A percentile compares a stretch with the other conserved stretches of the same genome.
Conservation (phyloP, 2,113 vertebrate species). For the Donacobius atricapilla region DNA sequence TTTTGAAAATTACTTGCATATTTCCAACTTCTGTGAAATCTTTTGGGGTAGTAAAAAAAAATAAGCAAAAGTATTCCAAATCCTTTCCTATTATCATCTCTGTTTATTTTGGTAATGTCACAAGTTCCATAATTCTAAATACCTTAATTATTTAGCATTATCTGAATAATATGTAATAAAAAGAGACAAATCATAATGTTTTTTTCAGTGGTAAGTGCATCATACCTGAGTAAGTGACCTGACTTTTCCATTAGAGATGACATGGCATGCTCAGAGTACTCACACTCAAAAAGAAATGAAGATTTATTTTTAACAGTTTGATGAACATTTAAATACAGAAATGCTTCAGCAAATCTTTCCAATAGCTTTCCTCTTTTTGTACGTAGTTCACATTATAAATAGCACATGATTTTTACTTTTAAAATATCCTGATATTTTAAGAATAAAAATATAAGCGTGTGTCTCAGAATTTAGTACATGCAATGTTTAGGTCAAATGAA, state of each 20-base stretch:
- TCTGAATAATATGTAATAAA: conserved; percentile 73
- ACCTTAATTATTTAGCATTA: conserved; percentile 75
- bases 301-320: conserved; percentile 65
- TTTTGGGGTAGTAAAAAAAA: neutral
- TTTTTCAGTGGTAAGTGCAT: conserved; percentile 71
- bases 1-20: neutral
- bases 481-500: neutral
- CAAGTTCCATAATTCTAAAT: conserved; percentile 61
- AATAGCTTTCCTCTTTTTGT: neutral
- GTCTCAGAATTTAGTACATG: neutral
- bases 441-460: neutral
- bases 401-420: neutral
- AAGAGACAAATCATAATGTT: conserved; percentile 76
- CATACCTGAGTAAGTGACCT: conserved; percentile 71
- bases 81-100: conserved; percentile 49
- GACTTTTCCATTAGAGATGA: conserved; percentile 77
- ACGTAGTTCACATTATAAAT: neutral
- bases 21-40: conserved; percentile 1
- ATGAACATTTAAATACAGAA: conserved; percentile 59
- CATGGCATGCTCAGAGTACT: conserved; percentile 25
- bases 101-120: conserved; percentile 56
- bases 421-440: neutral
- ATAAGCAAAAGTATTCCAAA: neutral
- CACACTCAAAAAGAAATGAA: conserved; percentile 54
- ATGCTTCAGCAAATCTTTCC: neutral